phyloP scores from a whole-genome alignment of 1,140 invertebrate genomes.

The Brachionus rotundiformis region DNA sequence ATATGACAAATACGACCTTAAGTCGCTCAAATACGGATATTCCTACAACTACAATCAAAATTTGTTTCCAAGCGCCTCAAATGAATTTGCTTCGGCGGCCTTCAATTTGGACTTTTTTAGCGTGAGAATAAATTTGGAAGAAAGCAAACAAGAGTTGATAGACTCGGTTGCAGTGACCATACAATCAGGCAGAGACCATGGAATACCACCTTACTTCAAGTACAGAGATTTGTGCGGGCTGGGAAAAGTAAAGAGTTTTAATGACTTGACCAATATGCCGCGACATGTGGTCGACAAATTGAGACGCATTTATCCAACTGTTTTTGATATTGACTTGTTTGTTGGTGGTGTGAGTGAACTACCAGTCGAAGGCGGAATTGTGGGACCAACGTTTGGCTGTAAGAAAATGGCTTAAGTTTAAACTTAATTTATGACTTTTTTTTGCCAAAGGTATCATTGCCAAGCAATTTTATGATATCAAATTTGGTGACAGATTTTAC shows the following conservation, averaged over 20 bases:
- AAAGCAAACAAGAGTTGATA: conserved; percentile 67
- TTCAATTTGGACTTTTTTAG: neutral
- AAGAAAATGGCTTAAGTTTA: conserved; percentile 68
- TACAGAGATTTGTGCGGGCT: conserved; percentile 82
- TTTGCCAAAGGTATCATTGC: conserved; percentile 79
- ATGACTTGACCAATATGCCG: conserved; percentile 66
- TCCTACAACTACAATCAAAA: conserved; percentile 4
- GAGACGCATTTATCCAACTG: conserved; percentile 35
- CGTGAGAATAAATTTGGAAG: neutral
- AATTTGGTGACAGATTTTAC: conserved; percentile 91
- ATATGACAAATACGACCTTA: neutral
- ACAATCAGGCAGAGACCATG: conserved; percentile 89
- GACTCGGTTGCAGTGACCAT: conserved; percentile 84
- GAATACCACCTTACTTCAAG: conserved; percentile 82
- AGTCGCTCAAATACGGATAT: neutral
- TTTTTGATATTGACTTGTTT: conserved; percentile 54
- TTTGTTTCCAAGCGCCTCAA: neutral
- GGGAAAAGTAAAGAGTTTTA: neutral
- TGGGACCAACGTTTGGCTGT: conserved; percentile 92
- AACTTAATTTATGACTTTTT: too few relatives aligned
- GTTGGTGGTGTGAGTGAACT: conserved; percentile 77
- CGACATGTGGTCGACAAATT: neutral
- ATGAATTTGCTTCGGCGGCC: conserved; percentile 23
- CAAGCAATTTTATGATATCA: conserved; percentile 84
- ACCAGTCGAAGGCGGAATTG: conserved; percentile 77